Evolutionary conservation across 2,797 vertebrate species (phyloP).

Genomic region (Lophotriccus pileatus): DNA sequence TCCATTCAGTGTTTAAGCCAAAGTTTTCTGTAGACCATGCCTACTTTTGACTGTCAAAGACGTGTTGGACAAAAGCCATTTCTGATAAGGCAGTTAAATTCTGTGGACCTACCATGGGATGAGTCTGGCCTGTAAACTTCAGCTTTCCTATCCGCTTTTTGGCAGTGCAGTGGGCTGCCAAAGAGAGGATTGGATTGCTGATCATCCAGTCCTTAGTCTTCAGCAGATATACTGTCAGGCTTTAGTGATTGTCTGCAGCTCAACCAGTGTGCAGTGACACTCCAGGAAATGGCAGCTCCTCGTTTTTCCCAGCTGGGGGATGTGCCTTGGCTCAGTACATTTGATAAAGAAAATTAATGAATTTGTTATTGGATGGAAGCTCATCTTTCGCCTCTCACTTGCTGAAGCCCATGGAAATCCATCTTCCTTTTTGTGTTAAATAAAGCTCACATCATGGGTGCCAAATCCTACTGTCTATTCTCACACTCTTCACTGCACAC

Average conservation of each 20-base stretch:
- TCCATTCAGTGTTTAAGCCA: not conserved
- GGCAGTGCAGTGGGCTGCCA: not conserved
- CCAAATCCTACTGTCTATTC: not conserved
- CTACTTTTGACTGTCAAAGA: not conserved
- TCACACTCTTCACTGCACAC: not conserved
- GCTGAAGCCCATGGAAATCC: not conserved
- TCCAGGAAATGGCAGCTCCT: not conserved
- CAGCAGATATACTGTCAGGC: not conserved
- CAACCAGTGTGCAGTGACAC: not conserved
- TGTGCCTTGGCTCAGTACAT: not conserved
- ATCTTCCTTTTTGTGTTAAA: conserved; percentile 9
- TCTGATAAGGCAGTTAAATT: not conserved
- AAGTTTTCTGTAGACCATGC: not conserved
- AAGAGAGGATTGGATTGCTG: conserved; percentile 3
- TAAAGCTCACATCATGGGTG: not conserved
- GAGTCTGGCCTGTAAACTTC: not conserved
- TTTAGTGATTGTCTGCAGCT: not conserved
- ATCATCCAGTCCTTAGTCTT: not conserved
- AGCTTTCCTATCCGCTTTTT: not conserved
- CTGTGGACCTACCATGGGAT: not conserved
- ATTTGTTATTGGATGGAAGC: not conserved
- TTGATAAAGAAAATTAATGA: conserved; percentile 27
- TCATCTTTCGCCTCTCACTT: not conserved
- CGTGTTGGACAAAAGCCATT: not conserved
- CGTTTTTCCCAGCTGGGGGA: not conserved